Conservation (phyloP, 2,797 vertebrate species). For the Lateolabrax maculatus region DNA sequence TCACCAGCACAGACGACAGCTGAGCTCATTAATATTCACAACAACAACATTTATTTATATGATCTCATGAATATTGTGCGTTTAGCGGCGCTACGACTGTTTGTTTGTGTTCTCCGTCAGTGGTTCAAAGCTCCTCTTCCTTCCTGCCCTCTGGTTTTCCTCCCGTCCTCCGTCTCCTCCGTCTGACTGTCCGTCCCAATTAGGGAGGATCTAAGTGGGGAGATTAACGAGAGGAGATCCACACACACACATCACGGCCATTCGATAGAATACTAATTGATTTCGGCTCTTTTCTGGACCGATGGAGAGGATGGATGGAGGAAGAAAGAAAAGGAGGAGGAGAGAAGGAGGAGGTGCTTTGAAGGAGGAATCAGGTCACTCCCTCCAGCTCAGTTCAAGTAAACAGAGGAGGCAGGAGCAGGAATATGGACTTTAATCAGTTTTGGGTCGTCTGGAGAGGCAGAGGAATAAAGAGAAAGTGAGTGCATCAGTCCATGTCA, state of each 20-base stretch:
- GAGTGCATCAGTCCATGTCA: background rate
- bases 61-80: background rate
- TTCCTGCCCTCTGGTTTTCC: conserved; percentile 27
- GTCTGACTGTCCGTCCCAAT: conserved; percentile 48
- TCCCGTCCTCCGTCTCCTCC: conserved; percentile 34
- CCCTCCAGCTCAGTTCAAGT: background rate
- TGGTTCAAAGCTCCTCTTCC: conserved; percentile 31
- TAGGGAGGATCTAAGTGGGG: conserved; percentile 49
- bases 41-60: conserved; percentile 20
- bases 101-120: conserved; percentile 9
- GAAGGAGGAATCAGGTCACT: background rate
- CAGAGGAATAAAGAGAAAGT: no score
- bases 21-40: conserved; percentile 31
- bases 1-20: background rate
- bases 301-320: background rate
- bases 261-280: conserved; percentile 54
- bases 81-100: background rate
- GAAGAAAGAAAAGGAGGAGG: background rate
- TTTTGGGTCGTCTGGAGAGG: conserved; percentile 4
- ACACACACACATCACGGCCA: conserved; percentile 5
- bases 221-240: conserved; percentile 46
- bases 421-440: background rate
- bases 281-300: conserved; percentile 14
- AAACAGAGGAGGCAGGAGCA: conserved; percentile 5
- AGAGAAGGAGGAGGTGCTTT: background rate